A percentile compares a stretch with the other conserved stretches of the same genome.
Conservation (phyloP, 2,888 invertebrate species). For the Ommatoiulus sabulosus region DNA sequence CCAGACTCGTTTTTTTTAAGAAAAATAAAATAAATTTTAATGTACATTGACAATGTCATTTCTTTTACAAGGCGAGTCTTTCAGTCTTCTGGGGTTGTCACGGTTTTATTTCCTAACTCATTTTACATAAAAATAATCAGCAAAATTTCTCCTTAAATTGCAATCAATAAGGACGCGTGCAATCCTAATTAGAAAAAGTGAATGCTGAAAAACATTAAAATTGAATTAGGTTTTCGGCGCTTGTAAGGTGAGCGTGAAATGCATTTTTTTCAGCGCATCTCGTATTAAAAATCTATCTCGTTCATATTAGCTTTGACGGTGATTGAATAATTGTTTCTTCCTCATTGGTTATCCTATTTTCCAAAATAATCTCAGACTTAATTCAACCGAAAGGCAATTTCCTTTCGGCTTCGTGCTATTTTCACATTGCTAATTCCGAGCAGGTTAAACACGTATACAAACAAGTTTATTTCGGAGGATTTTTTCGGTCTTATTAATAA, state of each 20-base stretch:
- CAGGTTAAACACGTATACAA: constrained; percentile 29
- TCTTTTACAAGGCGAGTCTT: not conserved
- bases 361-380: constrained; percentile 20
- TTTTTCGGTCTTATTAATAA: not conserved
- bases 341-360: constrained; percentile 49
- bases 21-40: no score
- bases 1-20: no score
- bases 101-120: not conserved
- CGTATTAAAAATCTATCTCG: constrained; percentile 23
- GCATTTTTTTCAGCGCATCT: not conserved
- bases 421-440: constrained; percentile 37
- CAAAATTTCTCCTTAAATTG: not conserved
- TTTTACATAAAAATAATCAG: constrained; percentile 15
- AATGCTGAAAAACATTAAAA: constrained; percentile 15
- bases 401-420: constrained; percentile 18
- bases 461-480: not conserved
- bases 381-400: constrained; percentile 25
- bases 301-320: constrained; percentile 25
- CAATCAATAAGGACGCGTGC: constrained; percentile 13
- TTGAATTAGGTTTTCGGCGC: constrained; percentile 4
- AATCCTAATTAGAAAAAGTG: constrained; percentile 3
- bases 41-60: no score
- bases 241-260: not conserved
- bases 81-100: not conserved
- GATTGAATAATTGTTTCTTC: constrained; percentile 50